phyloP scores from a whole-genome alignment of 2,113 vertebrate species.

The Fulica atra region DNA sequence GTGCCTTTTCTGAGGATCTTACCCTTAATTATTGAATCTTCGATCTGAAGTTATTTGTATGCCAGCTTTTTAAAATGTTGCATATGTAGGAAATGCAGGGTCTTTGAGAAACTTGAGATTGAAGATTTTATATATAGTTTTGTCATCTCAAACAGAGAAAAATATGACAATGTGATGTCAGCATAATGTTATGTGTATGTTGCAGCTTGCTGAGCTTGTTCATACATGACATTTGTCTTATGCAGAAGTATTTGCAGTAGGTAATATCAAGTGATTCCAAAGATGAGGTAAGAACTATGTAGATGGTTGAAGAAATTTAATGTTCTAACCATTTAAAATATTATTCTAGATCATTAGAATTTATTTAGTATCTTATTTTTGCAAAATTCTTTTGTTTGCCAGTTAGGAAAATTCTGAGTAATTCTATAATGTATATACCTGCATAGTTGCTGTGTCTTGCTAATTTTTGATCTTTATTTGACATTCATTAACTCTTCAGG shows the following conservation, averaged over 20 bases:
- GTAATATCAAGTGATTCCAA: background rate
- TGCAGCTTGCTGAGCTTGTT: background rate
- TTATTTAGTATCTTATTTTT: background rate
- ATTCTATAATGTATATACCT: background rate
- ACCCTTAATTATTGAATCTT: background rate
- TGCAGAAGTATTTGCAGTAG: background rate
- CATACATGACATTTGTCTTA: background rate
- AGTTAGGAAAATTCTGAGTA: background rate
- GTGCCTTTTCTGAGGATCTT: background rate
- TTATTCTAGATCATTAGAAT: background rate
- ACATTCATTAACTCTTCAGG: background rate
- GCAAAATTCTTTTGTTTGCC: background rate
- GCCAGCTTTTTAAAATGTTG: background rate
- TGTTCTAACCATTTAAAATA: background rate
- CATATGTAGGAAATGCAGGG: background rate
- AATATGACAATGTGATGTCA: background rate
- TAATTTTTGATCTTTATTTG: background rate
- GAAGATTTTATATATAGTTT: too few relatives aligned
- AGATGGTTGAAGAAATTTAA: background rate
- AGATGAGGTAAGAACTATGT: background rate
- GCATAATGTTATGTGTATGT: too few relatives aligned
- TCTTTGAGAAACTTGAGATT: background rate
- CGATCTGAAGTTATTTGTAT: background rate
- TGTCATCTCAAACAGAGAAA: background rate
- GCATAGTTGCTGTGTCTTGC: background rate